Percentiles rank a stretch among this genome's conserved stretches.
phyloP scores from a whole-genome alignment of 2,888 invertebrate genomes.

The Pegoplata infirma region DNA sequence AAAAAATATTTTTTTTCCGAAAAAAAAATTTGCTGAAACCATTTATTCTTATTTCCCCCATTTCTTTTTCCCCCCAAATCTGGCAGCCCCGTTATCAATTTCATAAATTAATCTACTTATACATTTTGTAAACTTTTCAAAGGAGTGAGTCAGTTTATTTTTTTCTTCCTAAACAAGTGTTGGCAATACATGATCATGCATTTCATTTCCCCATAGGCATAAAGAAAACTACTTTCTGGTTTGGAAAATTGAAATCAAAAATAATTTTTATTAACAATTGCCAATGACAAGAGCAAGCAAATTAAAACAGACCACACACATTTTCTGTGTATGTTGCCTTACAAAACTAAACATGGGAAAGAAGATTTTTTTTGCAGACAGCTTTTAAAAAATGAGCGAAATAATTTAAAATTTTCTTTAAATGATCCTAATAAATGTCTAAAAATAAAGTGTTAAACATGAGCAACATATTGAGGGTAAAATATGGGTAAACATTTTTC shows the following conservation, averaged over 20 bases:
- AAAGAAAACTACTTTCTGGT: slow-evolving; percentile 29
- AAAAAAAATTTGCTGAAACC: too few relatives aligned
- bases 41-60: too few relatives aligned
- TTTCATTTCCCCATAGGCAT: slow-evolving; percentile 1
- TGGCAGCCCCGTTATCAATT: too few relatives aligned
- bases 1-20: too few relatives aligned
- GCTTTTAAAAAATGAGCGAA: neutral
- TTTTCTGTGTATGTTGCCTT: neutral
- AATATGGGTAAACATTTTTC: too few relatives aligned
- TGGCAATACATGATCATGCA: slow-evolving; percentile 26
- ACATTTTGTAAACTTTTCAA: neutral
- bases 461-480: neutral
- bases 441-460: neutral
- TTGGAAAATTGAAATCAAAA: slow-evolving; percentile 41
- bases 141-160: slow-evolving; percentile 24
- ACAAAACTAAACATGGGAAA: neutral
- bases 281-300: slow-evolving; percentile 44
- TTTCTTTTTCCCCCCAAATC: too few relatives aligned
- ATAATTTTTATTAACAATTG: slow-evolving; percentile 57
- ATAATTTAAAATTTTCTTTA: neutral
- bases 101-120: too few relatives aligned
- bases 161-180: slow-evolving; percentile 28
- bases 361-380: too few relatives aligned
- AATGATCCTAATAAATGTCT: neutral
- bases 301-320: slow-evolving; percentile 48